Conservation (phyloP, 1,140 invertebrate species). For the Drosophila melanogaster region Release_6_plus_ISO1_MT NT_033777.3:28952501-28953000, state of each 20-base stretch:
- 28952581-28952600: conserved; percentile 73
- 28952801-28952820: conserved; percentile 78
- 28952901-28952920: conserved; percentile 77
- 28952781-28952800: conserved; percentile 10
- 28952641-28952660: conserved; percentile 84
- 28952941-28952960: conserved; percentile 56
- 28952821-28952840: conserved; percentile 83
- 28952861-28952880: conserved; percentile 27
- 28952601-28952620: conserved; percentile 84
- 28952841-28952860: conserved; percentile 80
- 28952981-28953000: conserved; percentile 25
- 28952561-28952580: conserved; percentile 18
- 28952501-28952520: conserved; percentile 1
- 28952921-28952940: conserved; percentile 79
- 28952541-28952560: conserved; percentile 35
- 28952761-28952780: not conserved
- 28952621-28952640: conserved; percentile 84
- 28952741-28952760: conserved; percentile 27
- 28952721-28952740: conserved; percentile 27
- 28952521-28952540: conserved; percentile 30
- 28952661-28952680: conserved; percentile 58
- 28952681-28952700: conserved; percentile 76
- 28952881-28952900: conserved; percentile 47
- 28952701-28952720: conserved; percentile 47
- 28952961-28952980: conserved; percentile 7